Evolutionary conservation across 2,888 invertebrate genomes (phyloP), one percentile per base, ranked within the genome.

Genomic region (Aporophyla nigra): DNA sequence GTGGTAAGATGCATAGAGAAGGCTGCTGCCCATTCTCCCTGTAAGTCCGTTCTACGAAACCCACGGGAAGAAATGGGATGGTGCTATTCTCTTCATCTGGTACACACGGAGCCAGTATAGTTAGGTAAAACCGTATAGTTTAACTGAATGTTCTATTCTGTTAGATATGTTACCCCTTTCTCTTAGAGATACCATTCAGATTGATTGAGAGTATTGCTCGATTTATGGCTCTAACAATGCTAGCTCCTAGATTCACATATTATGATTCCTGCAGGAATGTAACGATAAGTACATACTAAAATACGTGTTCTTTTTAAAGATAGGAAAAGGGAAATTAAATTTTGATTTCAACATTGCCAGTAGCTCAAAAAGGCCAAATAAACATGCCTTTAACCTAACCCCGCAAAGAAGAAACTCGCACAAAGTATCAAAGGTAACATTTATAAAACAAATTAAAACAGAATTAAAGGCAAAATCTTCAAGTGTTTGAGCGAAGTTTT

Each of bases 401-500:
- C 53, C 14, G 10, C 43, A 24, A 33, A 12, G 43, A 46, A 6
- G 27, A 16, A 40, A 70, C 40, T 59, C 7, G 24, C 53, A 9
- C 33, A 75, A 46, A 58, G 70, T 76, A 43, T 71, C 77, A 77
- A 84, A 74, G 46, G 62, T 67, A 72, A 71, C 71, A 73, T 71
- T 76, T 62, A 68, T 33, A 56, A 72, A 85, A 68, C 70, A 62
- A 66, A 82, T 82, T 78, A 53, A 69, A 78, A 74, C 65, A 54
- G 61, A 73, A 82, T 80, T 75, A 77, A 75, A 76, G 40, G 54
- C 33, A 58, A 68, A n/a, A 63, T 77, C 80, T 63, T 66, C n/a
- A 70, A 86, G 74, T 71, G 71, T 75, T 77, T 43, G 43, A 49
- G 70, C 71, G n/a, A 79, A 82, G 74, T 78, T 84, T 73, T 54